Percentiles rank a stretch among this genome's conserved stretches.
Conservation (phyloP, 2,888 invertebrate species). For the Ophraella communa region DNA sequence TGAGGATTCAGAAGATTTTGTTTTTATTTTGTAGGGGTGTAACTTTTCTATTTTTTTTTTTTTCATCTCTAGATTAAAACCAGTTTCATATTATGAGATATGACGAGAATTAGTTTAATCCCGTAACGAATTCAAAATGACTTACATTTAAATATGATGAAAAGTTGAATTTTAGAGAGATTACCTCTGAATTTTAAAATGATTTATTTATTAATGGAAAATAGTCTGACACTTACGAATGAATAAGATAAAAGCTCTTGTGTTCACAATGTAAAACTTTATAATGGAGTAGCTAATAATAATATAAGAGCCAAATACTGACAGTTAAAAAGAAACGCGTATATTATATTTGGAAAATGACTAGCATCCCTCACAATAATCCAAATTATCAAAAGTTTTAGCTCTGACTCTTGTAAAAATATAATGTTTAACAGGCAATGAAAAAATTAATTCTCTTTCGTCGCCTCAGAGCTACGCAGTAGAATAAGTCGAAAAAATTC, state of each 20-base stretch:
- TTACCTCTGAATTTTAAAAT: background rate
- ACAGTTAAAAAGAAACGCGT: background rate
- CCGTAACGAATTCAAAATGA: slow-evolving; percentile 1
- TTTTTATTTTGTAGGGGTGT: slow-evolving; percentile 2
- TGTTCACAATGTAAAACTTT: background rate
- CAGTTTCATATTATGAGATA: background rate
- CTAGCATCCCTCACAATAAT: too few species aligned
- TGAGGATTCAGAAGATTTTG: slow-evolving; percentile 17
- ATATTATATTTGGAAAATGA: background rate
- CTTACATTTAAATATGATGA: background rate
- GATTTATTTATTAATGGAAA: background rate
- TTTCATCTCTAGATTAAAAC: background rate
- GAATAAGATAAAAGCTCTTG: background rate
- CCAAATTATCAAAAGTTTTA: too few species aligned
- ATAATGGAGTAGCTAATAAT: background rate
- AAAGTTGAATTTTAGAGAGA: background rate
- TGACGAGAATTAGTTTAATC: background rate
- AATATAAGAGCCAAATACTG: background rate
- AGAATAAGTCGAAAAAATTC: too few species aligned
- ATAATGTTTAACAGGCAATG: too few species aligned
- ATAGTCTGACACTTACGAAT: background rate
- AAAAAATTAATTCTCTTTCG: too few species aligned
- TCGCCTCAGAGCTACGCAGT: too few species aligned
- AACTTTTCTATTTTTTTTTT: background rate
- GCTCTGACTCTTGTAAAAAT: too few species aligned